Base-by-base conservation (phyloP, 2,888 invertebrate species). In the Acronicta psi region DNA sequence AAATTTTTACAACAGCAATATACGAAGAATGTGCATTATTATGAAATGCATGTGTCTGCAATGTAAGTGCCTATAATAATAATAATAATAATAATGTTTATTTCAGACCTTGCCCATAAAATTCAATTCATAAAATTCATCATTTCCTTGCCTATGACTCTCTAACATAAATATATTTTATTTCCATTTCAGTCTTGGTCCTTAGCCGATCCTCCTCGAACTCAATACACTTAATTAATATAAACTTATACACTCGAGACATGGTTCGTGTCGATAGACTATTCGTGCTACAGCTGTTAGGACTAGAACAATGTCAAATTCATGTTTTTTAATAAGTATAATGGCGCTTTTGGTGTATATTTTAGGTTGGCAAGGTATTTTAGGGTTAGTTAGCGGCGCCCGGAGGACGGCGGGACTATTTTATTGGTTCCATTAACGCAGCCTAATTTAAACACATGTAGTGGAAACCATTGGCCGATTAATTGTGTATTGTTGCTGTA, bases 241-340 rank as follows among this genome's bases (percentile, higher is more conserved):
- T 63, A 61, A 71, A 65, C 64, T 67, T 76, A 74, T 78, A 75
- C 60, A 72, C 67, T 60, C 59, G 77, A 75, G 77, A 79, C 73
- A 66, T 50, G 60, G 77, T 83, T 77, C 80, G 77, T 83, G 83
- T 71, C 69, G 68, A 66, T 60, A 54, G 61, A 58, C 72, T 62
- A 73, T 80, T 80, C 57, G 55, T 59, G 53, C 43, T 54, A 42
- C 40, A 1, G 54, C 31, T 53, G 41, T 53, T 64, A 65, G 59
- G 70, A 80, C 69, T 70, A 77, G 66, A 66, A 70, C 40, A 57
- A 69, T 42, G 36, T 51, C 29, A 64, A 64, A 64, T 59, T 55
- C 51, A 66, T 68, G 51, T 71, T 66, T 54, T 44, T 55, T 55
- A 59, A 69, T 55, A 59, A 69, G 34, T 31, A 25, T 50, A 17